These are phyloP conservation scores for Xenotilapia leptura DNA, from an alignment of 2,113 vertebrate species.

Conservation along the genomic window DNA sequence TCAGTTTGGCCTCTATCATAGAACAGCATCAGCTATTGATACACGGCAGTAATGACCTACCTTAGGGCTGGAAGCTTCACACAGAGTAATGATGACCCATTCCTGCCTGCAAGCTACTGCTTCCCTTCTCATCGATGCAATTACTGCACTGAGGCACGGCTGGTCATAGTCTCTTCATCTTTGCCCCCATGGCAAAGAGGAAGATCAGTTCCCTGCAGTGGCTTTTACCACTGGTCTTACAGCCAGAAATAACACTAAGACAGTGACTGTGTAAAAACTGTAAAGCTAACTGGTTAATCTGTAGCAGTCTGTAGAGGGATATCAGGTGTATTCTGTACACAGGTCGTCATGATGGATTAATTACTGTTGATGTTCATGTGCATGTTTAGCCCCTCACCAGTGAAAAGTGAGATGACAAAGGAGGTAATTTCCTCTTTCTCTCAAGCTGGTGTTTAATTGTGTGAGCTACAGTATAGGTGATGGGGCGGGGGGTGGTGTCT, in stretches of 20 bases:
- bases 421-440: slow-evolving; percentile 63
- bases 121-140: slow-evolving; percentile 53
- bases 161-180: neutral
- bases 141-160: slow-evolving; percentile 42
- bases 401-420: slow-evolving; percentile 67
- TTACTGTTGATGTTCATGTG: slow-evolving; percentile 38
- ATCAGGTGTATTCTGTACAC: neutral
- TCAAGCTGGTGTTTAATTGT: slow-evolving; percentile 58
- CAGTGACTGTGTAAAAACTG: neutral
- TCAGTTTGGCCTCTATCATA: slow-evolving; percentile 37
- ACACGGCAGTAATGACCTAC: slow-evolving; percentile 48
- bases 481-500: neutral
- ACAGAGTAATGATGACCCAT: slow-evolving; percentile 57
- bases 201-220: neutral
- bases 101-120: slow-evolving; percentile 29
- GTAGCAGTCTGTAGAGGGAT: slow-evolving; percentile 14
- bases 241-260: neutral
- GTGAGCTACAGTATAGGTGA: slow-evolving; percentile 14
- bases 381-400: slow-evolving; percentile 15
- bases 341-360: slow-evolving; percentile 30
- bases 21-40: slow-evolving; percentile 48
- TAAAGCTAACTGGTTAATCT: slow-evolving; percentile 6
- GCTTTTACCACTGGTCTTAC: neutral
- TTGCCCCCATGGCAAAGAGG: neutral
- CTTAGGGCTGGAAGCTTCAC: slow-evolving; percentile 42